Evolutionary conservation across 1,140 invertebrate species (phyloP).

Genomic region (Orius insidiosus): DNA sequence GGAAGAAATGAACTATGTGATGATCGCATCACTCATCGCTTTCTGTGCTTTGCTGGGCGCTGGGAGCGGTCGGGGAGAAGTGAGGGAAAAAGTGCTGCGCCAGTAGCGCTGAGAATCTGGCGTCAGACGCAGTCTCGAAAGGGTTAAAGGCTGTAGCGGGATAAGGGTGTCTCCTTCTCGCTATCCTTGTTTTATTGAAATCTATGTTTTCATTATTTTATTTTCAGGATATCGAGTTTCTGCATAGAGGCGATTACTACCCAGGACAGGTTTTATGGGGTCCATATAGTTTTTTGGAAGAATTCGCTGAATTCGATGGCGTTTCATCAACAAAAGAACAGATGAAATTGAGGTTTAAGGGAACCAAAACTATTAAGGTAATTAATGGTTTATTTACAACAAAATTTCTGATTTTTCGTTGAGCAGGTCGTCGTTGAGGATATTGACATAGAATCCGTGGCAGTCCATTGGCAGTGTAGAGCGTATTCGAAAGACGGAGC

Average conservation of each 20-base stretch:
- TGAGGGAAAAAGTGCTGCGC: no score
- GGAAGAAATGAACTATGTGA: no score
- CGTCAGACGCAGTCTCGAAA: no score
- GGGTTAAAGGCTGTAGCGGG: no score
- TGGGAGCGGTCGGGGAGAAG: no score
- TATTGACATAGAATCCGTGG: slow-evolving; percentile 40
- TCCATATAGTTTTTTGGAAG: slow-evolving; percentile 45
- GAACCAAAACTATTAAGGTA: slow-evolving; percentile 25
- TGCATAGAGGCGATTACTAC: slow-evolving; percentile 46
- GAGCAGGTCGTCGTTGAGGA: slow-evolving; percentile 38
- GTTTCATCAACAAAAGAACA: slow-evolving; percentile 24
- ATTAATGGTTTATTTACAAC: background rate
- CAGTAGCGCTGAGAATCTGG: no score
- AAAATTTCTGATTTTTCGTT: background rate
- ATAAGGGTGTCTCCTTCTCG: no score
- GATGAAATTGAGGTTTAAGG: slow-evolving; percentile 20
- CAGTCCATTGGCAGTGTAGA: slow-evolving; percentile 65
- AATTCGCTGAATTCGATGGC: slow-evolving; percentile 36
- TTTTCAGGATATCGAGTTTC: slow-evolving; percentile 35
- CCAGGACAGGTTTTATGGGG: slow-evolving; percentile 60
- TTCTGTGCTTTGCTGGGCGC: no score
- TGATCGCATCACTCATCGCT: no score
- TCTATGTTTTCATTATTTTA: slow-evolving; percentile 23
- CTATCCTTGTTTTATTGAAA: slow-evolving; percentile 21
- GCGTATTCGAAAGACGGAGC: slow-evolving; percentile 45